Evolutionary conservation across 2,888 invertebrate species (phyloP).

Genomic region (Diarsia brunnea): DNA sequence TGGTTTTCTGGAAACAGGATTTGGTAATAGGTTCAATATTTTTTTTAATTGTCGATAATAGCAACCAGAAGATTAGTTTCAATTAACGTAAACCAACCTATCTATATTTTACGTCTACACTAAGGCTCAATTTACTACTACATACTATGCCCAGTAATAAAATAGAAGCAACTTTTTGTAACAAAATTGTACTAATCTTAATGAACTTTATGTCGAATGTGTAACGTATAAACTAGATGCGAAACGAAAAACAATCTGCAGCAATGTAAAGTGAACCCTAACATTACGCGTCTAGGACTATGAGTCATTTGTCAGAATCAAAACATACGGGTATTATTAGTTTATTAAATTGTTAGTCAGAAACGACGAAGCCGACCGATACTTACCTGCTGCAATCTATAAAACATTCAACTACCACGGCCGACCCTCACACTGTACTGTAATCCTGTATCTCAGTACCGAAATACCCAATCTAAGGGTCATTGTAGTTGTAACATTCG

Average conservation of each 20-base stretch:
- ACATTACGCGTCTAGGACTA: constrained; percentile 9
- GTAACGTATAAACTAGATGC: neutral
- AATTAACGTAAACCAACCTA: constrained; percentile 11
- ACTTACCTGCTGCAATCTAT: constrained; percentile 60
- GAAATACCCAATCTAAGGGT: neutral
- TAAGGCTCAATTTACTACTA: too few relatives aligned
- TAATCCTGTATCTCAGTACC: constrained; percentile 2
- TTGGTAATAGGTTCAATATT: neutral
- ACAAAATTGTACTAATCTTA: neutral
- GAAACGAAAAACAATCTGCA: neutral
- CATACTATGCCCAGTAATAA: neutral
- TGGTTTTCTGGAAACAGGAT: constrained; percentile 10
- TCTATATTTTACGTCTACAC: constrained; percentile 13
- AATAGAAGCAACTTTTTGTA: neutral
- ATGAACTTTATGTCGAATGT: neutral
- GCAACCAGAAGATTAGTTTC: constrained; percentile 7
- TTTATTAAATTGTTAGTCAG: constrained; percentile 63
- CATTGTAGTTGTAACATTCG: neutral
- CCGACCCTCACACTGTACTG: constrained; percentile 39
- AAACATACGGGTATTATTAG: constrained; percentile 44
- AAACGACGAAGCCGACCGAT: constrained; percentile 55
- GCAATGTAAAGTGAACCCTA: neutral
- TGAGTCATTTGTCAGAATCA: constrained; percentile 60
- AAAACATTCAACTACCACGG: constrained; percentile 58
- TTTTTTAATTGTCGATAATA: constrained; percentile 3